Evolutionary conservation across 2,888 invertebrate genomes (phyloP).

Genomic region (Octodonta nipae): DNA sequence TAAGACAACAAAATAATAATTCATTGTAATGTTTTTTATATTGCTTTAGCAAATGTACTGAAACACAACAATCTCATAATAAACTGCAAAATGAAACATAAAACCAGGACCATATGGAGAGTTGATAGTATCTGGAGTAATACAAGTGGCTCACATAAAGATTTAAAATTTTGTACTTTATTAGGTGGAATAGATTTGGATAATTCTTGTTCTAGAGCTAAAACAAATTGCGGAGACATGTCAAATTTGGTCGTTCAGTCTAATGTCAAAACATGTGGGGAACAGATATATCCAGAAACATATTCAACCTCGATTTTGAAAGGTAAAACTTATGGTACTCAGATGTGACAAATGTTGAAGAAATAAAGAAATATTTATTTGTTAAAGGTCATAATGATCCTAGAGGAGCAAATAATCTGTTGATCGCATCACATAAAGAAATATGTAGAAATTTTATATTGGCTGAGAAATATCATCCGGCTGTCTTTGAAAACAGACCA

Average conservation of each 20-base stretch:
- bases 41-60: too few species aligned
- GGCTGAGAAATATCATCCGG: slow-evolving; percentile 34
- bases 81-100: not conserved
- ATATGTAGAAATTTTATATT: slow-evolving; percentile 25
- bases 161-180: not conserved
- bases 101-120: not conserved
- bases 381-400: slow-evolving; percentile 12
- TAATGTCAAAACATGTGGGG: too few species aligned
- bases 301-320: not conserved
- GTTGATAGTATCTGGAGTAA: not conserved
- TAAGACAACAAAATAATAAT: not conserved
- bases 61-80: too few species aligned
- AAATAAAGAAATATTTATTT: not conserved
- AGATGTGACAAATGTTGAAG: not conserved
- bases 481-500: slow-evolving; percentile 22
- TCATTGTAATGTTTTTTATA: too few species aligned
- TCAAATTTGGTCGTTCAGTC: too few species aligned
- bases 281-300: not conserved
- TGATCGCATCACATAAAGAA: slow-evolving; percentile 18
- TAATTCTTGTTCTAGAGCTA: too few species aligned
- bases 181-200: not conserved
- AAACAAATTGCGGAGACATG: too few species aligned
- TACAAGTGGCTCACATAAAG: too few species aligned
- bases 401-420: slow-evolving; percentile 40
- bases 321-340: not conserved